Percentiles rank a stretch among this genome's conserved stretches.
Evolutionary conservation across 2,888 invertebrate species (phyloP).

Genomic region (Malachius bipustulatus): DNA sequence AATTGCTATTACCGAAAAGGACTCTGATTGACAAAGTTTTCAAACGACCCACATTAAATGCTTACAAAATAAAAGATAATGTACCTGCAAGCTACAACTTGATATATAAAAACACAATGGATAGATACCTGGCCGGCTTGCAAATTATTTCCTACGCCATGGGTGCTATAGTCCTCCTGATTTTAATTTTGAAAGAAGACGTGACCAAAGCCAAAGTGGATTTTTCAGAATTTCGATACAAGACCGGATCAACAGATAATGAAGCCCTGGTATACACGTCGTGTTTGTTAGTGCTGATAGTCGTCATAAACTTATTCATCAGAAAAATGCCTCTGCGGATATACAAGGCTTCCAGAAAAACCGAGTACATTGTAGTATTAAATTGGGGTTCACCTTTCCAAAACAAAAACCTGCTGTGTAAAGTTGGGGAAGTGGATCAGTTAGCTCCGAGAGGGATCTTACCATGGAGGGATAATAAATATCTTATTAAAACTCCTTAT

Average conservation of each 20-base stretch:
- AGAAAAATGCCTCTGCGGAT: conserved; percentile 30
- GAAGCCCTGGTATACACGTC: conserved; percentile 22
- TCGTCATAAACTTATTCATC: conserved; percentile 23
- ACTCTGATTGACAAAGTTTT: no score
- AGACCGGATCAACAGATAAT: conserved; percentile 17
- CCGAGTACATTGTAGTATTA: conserved; percentile 28
- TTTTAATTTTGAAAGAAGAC: conserved; percentile 15
- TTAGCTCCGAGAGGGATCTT: conserved; percentile 19
- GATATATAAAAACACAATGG: conserved; percentile 30
- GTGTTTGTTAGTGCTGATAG: conserved; percentile 21
- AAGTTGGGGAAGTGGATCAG: conserved; percentile 24
- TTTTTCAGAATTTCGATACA: conserved; percentile 10
- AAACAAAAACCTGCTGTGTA: conserved; percentile 20
- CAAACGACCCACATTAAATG: no score
- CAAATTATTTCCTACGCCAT: conserved; percentile 24
- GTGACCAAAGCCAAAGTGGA: conserved; percentile 9
- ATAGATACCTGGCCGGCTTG: conserved; percentile 24
- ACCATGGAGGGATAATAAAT: conserved; percentile 27
- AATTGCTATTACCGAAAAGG: no score
- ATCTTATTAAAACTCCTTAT: conserved; percentile 23
- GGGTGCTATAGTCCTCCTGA: conserved; percentile 16
- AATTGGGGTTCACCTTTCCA: conserved; percentile 24
- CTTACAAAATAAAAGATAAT: conserved; percentile 22
- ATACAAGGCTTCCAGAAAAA: conserved; percentile 26
- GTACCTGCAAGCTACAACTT: conserved; percentile 29